Conservation (phyloP, 2,797 vertebrate genomes). For the Gallinago solitaria region DNA sequence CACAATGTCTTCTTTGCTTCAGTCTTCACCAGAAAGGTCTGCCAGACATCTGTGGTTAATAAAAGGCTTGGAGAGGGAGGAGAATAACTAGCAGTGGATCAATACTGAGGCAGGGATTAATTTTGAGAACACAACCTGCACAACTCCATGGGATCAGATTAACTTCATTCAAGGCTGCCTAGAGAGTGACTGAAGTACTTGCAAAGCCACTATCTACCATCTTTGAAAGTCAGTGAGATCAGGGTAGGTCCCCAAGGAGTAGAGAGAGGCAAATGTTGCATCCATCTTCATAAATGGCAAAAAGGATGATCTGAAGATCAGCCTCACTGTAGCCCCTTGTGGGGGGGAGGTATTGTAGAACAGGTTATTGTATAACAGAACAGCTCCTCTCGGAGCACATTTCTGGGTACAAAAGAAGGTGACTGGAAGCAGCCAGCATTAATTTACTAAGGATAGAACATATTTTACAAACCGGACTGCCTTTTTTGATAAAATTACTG, state of each 20-base stretch:
- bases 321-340: neutral
- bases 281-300: neutral
- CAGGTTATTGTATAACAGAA: neutral
- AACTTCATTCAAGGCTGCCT: neutral
- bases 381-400: neutral
- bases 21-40: neutral
- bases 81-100: neutral
- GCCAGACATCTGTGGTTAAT: neutral
- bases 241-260: neutral
- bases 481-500: neutral
- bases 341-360: neutral
- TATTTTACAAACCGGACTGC: neutral
- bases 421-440: neutral
- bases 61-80: neutral
- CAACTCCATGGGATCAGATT: neutral
- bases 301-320: neutral
- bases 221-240: neutral
- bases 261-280: neutral
- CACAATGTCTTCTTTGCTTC: neutral
- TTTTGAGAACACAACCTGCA: neutral
- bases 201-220: neutral
- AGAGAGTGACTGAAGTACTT: neutral
- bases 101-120: neutral
- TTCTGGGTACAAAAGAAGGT: neutral
- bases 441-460: neutral